Conservation (phyloP, 2,797 vertebrate genomes). For the Adelosebastes latens region DNA sequence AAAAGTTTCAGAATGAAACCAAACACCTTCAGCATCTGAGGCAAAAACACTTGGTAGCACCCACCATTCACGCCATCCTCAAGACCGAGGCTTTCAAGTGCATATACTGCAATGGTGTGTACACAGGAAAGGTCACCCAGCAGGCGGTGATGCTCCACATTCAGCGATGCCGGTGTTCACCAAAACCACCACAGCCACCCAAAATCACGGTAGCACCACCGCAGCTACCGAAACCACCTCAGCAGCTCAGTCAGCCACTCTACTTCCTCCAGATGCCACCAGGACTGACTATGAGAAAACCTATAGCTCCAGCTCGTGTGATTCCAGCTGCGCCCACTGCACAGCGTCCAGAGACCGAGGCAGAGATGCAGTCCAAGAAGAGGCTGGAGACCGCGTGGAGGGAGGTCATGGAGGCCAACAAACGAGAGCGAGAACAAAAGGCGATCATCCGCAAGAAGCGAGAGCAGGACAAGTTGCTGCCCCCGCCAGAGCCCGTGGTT, state of each 20-base stretch:
- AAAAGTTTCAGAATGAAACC: slow-evolving; percentile 84
- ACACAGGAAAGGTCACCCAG: slow-evolving; percentile 94
- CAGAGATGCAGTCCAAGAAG: slow-evolving; percentile 76
- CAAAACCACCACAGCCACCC: slow-evolving; percentile 72
- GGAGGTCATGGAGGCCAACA: slow-evolving; percentile 81
- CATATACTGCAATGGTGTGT: slow-evolving; percentile 97
- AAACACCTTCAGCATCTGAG: slow-evolving; percentile 91
- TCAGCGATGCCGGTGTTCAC: slow-evolving; percentile 91
- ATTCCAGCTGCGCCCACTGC: background rate
- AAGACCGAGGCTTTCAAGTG: slow-evolving; percentile 97
- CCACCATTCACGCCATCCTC: slow-evolving; percentile 94
- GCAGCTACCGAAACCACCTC: slow-evolving; percentile 37
- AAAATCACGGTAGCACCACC: slow-evolving; percentile 18
- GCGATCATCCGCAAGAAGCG: slow-evolving; percentile 85
- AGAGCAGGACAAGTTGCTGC: slow-evolving; percentile 69
- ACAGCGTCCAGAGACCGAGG: slow-evolving; percentile 31
- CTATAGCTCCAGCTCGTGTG: slow-evolving; percentile 39
- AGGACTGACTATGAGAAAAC: slow-evolving; percentile 57
- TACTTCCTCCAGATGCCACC: slow-evolving; percentile 78
- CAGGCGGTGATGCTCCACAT: slow-evolving; percentile 94
- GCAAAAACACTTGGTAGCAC: slow-evolving; percentile 93
- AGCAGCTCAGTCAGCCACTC: slow-evolving; percentile 55
- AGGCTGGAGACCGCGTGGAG: slow-evolving; percentile 80
- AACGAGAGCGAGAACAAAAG: slow-evolving; percentile 81
- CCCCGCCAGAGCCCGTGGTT: slow-evolving; percentile 29